These are phyloP conservation scores for Synergus itoensis DNA, from an alignment of 2,888 invertebrate species.

Conservation along the genomic window DNA sequence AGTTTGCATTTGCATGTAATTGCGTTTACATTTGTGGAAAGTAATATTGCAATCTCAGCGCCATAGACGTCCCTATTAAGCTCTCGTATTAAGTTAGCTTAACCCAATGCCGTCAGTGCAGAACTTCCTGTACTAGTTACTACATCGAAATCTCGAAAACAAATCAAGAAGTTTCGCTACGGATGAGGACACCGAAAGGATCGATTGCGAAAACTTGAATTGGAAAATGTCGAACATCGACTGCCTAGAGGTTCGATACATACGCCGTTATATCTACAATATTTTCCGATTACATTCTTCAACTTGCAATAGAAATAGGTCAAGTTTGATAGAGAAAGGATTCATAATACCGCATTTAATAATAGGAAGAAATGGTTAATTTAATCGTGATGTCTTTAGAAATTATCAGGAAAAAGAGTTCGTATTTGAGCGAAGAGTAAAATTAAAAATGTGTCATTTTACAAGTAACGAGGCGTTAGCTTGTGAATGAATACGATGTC, in stretches of 20 bases:
- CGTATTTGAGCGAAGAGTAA: background rate
- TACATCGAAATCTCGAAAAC: conserved; percentile 44
- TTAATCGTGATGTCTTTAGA: background rate
- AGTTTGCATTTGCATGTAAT: conserved; percentile 22
- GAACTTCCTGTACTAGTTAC: conserved; percentile 38
- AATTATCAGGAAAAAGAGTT: background rate
- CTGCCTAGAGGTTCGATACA: conserved; percentile 12
- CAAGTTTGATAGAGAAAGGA: background rate
- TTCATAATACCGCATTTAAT: background rate
- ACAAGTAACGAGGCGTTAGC: conserved; percentile 6
- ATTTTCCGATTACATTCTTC: background rate
- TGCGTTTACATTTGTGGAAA: conserved; percentile 37
- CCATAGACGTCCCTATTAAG: conserved; percentile 20
- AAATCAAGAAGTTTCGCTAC: conserved; percentile 46
- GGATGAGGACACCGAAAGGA: conserved; percentile 36
- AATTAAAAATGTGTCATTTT: conserved; percentile 1
- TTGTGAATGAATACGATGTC: conserved; percentile 1
- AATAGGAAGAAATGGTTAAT: background rate
- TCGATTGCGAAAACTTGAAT: conserved; percentile 34
- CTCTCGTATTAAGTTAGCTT: conserved; percentile 21
- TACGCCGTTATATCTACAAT: conserved; percentile 4
- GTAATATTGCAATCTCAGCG: conserved; percentile 36
- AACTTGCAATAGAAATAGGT: background rate
- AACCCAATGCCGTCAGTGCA: conserved; percentile 37
- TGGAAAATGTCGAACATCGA: conserved; percentile 34